A percentile compares a stretch with the other conserved stretches of the same genome.
Evolutionary conservation across 2,888 invertebrate genomes (phyloP).

Genomic region (Tetanocera ferruginea): DNA sequence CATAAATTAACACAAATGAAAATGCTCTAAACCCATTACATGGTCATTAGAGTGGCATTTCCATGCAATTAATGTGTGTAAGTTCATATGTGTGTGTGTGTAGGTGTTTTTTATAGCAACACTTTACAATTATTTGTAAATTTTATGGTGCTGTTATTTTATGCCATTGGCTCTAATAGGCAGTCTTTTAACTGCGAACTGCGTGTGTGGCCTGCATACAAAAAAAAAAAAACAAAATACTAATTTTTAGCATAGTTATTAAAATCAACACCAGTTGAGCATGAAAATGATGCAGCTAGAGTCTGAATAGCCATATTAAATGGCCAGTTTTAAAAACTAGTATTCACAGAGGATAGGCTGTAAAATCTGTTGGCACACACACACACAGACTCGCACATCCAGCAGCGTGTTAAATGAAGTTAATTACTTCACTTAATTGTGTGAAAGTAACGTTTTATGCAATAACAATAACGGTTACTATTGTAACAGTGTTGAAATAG

Average conservation of each 20-base stretch:
- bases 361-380: slow-evolving; percentile 1
- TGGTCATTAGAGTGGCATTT: neutral
- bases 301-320: neutral
- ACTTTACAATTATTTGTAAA: neutral
- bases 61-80: neutral
- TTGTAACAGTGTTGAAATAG: slow-evolving; percentile 1
- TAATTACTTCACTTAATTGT: slow-evolving; percentile 65
- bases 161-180: neutral
- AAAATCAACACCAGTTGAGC: slow-evolving; percentile 21
- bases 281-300: neutral
- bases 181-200: neutral
- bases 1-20: no score
- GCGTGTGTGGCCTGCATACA: neutral
- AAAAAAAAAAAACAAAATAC: neutral
- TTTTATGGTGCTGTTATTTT: neutral
- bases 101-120: neutral
- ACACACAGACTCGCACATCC: neutral
- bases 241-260: slow-evolving; percentile 1
- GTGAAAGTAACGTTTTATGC: slow-evolving; percentile 56
- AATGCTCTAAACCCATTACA: no score
- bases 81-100: neutral
- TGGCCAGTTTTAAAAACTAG: slow-evolving; percentile 8
- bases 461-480: slow-evolving; percentile 59
- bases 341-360: neutral
- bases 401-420: slow-evolving; percentile 61